Evolutionary conservation across 2,113 vertebrate genomes (phyloP), one percentile per base, ranked within the genome.

Genomic region (Amphilophus citrinellus): DNA sequence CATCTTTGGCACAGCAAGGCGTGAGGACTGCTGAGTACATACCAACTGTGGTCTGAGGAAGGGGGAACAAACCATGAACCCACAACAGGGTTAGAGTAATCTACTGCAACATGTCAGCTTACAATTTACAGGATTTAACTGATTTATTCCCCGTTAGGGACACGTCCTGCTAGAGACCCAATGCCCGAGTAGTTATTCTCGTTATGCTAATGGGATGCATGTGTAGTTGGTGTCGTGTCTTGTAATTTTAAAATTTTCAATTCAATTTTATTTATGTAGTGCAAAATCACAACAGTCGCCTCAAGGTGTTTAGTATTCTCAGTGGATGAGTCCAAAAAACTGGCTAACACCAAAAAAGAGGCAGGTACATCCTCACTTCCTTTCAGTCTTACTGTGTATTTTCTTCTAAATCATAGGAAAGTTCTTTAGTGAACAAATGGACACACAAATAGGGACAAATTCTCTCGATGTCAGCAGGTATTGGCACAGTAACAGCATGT

Each of bases 401-500:
- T 73, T 32, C 20, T 73, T 32, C 24, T 32, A 73, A 53, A 73
- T 7, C 20, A 27, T n/a, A 73, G 66, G 17, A 32, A 73, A 53
- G 20, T 73, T 73, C 44, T 53, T 73, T 53, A 32, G 47, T n/a
- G 47, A 73, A 14, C 47, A 73, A 73, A 73, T 53, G 66, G 66
- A 63, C 63, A 60, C 63, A 71, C 63, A 44, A 50, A 57, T 13
- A 14, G 10, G 9, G n/a, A 59, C 61, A 75, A 42, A 20, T 15
- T 39, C n/a, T 62, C 13, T 56, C 20, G 2, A 47, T 7, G 35
- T n/a, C 30, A 37, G 71, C 71, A 85, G 83, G 86, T 77, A 73
- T 62, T 1, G 7, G 18, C 15, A 32, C 77, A 68, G 57, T 2
- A 32, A 17, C 11, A 63, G 83, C 35, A n/a, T 63, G 77, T 42